Conservation (phyloP, 2,888 invertebrate genomes). For the Charanyca ferruginea region DNA sequence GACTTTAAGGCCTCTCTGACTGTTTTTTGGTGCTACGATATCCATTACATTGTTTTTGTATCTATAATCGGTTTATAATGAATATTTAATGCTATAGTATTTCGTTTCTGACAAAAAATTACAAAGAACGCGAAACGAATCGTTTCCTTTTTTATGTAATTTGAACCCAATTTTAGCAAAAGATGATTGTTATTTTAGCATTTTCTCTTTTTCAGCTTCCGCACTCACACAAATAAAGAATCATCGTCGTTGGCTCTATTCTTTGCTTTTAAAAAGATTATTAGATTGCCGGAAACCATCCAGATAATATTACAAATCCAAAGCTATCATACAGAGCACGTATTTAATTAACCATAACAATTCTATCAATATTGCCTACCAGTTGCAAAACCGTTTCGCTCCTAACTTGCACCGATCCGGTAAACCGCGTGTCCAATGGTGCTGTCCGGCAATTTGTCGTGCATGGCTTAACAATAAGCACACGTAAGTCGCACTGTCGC, state of each 20-base stretch:
- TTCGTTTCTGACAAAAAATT: constrained; percentile 42
- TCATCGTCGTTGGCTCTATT: background rate
- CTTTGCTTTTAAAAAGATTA: too few species aligned
- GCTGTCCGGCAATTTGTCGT: constrained; percentile 76
- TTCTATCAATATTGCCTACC: constrained; percentile 33
- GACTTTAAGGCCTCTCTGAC: constrained; percentile 34
- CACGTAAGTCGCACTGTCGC: constrained; percentile 64
- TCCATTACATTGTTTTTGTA: constrained; percentile 59
- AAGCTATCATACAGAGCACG: background rate
- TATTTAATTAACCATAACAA: constrained; percentile 26
- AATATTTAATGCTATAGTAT: constrained; percentile 63
- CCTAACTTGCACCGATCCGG: constrained; percentile 66
- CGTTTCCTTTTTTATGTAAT: constrained; percentile 35
- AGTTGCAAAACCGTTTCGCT: constrained; percentile 54
- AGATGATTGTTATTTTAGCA: background rate
- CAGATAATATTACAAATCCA: background rate
- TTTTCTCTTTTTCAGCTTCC: constrained; percentile 28
- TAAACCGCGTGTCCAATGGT: constrained; percentile 72
- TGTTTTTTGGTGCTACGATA: constrained; percentile 38
- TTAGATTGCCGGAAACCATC: too few species aligned
- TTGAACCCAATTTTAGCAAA: constrained; percentile 20
- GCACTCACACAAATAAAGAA: background rate
- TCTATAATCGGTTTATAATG: constrained; percentile 64
- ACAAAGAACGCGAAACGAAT: constrained; percentile 37
- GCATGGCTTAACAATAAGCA: constrained; percentile 76